A percentile compares a stretch with the other conserved stretches of the same genome.
phyloP scores from a whole-genome alignment of 1,140 invertebrate species.

The Drosophila aff. region DNA sequence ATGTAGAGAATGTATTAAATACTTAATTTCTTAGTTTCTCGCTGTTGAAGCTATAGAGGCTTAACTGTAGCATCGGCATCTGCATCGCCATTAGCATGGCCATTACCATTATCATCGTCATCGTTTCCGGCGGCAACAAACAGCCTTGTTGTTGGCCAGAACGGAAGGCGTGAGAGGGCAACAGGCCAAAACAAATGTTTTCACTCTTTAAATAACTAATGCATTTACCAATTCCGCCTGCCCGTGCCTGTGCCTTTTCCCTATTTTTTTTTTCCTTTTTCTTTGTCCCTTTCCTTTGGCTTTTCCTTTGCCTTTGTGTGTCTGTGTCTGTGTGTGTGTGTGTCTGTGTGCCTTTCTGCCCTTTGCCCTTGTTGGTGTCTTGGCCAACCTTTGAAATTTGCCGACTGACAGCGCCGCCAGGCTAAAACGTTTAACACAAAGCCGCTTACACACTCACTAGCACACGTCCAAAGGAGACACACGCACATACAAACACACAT shows the following conservation, averaged over 20 bases:
- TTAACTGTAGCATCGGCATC: slow-evolving; percentile 17
- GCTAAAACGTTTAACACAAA: slow-evolving; percentile 64
- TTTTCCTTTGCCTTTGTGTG: slow-evolving; percentile 5
- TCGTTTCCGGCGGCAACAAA: slow-evolving; percentile 15
- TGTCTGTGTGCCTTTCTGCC: slow-evolving; percentile 6
- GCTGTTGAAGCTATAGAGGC: not conserved
- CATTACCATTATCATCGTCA: slow-evolving; percentile 31
- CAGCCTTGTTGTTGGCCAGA: slow-evolving; percentile 5
- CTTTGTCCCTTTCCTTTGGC: slow-evolving; percentile 3
- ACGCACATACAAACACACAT: not conserved
- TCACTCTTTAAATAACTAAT: slow-evolving; percentile 76
- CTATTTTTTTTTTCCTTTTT: not conserved
- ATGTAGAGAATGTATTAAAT: not conserved
- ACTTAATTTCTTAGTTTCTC: not conserved
- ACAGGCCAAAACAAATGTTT: slow-evolving; percentile 58
- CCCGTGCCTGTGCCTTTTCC: slow-evolving; percentile 5
- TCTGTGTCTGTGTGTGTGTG: not conserved
- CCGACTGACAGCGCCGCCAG: slow-evolving; percentile 61
- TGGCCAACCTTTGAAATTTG: slow-evolving; percentile 67
- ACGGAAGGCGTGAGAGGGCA: slow-evolving; percentile 27
- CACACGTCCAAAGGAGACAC: slow-evolving; percentile 3
- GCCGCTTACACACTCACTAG: slow-evolving; percentile 41
- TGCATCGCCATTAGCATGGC: slow-evolving; percentile 25
- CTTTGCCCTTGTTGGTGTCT: slow-evolving; percentile 40
- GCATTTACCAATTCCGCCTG: slow-evolving; percentile 51